phyloP scores from a whole-genome alignment of 2,113 vertebrate species.

The Origma solitaria region DNA sequence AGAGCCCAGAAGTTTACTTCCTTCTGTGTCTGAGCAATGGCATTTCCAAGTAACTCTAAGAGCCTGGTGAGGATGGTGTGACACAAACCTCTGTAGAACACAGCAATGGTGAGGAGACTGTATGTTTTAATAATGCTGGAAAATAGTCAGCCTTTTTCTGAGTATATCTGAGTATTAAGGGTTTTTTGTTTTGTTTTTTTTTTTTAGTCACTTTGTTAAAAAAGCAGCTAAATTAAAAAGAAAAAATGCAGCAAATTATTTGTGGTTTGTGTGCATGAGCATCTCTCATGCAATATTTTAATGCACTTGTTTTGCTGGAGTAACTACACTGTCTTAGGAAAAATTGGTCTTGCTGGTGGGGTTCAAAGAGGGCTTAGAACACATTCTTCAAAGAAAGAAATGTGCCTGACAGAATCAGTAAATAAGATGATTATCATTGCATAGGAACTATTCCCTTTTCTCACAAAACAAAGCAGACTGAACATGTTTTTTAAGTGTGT shows the following conservation, averaged over 20 bases:
- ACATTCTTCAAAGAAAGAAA: neutral
- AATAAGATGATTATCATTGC: neutral
- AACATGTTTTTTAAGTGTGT: neutral
- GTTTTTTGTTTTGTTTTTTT: neutral
- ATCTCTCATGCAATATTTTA: neutral
- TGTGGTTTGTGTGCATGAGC: neutral
- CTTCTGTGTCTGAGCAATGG: neutral
- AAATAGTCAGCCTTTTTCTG: neutral
- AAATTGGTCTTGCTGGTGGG: neutral
- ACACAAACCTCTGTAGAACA: neutral
- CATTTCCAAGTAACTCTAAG: neutral
- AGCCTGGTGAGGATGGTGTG: neutral
- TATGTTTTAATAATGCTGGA: neutral
- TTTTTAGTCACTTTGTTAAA: neutral
- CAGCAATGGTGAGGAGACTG: accelerated
- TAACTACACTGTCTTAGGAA: neutral
- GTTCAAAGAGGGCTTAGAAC: neutral
- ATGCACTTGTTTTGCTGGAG: neutral
- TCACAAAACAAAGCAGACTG: neutral
- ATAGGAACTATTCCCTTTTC: neutral
- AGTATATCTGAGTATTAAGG: neutral
- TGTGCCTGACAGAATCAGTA: neutral
- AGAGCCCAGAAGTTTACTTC: neutral
- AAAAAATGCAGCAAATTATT: neutral
- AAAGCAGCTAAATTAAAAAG: neutral